A percentile compares a stretch with the other conserved stretches of the same genome.
Evolutionary conservation across 2,113 vertebrate species (phyloP).

Genomic region (Myrmecobius fasciatus): DNA sequence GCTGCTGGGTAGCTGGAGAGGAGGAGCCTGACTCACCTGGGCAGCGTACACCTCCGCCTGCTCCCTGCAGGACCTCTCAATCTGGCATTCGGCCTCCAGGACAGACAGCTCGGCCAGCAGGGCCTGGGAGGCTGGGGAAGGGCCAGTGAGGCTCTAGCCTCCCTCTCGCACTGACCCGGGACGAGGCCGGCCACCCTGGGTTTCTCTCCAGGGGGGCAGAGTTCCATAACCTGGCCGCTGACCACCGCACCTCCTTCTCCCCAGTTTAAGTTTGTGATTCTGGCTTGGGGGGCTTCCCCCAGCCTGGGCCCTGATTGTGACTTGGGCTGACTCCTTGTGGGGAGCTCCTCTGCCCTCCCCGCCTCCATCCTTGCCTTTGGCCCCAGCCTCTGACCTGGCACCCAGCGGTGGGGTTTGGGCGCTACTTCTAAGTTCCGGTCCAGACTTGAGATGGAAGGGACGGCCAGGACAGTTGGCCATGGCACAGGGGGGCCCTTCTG

Average conservation of each 20-base stretch:
- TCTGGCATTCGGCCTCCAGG: slow-evolving; percentile 85
- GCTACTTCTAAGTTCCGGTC: neutral
- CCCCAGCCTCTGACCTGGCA: too few species aligned
- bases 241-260: neutral
- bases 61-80: slow-evolving; percentile 84
- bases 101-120: slow-evolving; percentile 86
- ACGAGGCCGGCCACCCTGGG: neutral
- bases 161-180: neutral
- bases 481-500: neutral
- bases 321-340: too few species aligned
- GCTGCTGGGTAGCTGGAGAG: neutral
- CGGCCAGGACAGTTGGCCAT: too few species aligned
- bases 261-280: neutral
- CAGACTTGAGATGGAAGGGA: neutral
- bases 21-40: slow-evolving; percentile 75
- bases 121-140: slow-evolving; percentile 80
- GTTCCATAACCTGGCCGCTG: neutral
- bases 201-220: too few species aligned
- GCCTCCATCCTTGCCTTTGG: too few species aligned
- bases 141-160: rapidly evolving
- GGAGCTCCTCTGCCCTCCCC: too few species aligned
- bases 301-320: neutral
- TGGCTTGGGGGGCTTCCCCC: too few species aligned
- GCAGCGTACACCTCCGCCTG: slow-evolving; percentile 83
- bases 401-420: too few species aligned